Conservation (phyloP, 2,113 vertebrate species). For the Oncorhynchus kisutch region DNA sequence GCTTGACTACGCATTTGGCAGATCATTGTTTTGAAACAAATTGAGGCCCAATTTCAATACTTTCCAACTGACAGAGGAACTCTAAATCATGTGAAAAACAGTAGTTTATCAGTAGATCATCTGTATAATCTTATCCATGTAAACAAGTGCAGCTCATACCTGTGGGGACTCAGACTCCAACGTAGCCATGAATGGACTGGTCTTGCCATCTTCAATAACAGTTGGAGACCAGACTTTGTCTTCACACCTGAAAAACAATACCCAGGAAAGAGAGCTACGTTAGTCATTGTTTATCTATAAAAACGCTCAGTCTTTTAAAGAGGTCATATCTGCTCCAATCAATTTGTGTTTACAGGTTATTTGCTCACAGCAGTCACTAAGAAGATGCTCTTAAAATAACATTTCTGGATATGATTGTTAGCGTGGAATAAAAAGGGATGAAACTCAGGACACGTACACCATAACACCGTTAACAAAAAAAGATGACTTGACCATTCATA, state of each 20-base stretch:
- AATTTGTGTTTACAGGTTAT: neutral
- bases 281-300: conserved; percentile 13
- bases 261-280: neutral
- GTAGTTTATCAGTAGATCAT: conserved; percentile 34
- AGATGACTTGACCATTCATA: conserved; percentile 11
- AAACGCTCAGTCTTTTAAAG: conserved; percentile 3
- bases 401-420: neutral
- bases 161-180: conserved; percentile 78
- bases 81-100: conserved; percentile 45
- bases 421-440: neutral
- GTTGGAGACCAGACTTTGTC: conserved; percentile 80
- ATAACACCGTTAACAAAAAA: conserved; percentile 15
- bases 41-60: conserved; percentile 50
- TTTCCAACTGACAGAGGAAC: conserved; percentile 49
- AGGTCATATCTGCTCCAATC: conserved; percentile 23
- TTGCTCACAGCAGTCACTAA: conserved; percentile 13
- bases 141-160: conserved; percentile 67
- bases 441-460: conserved; percentile 18
- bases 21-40: conserved; percentile 48
- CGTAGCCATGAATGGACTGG: conserved; percentile 78
- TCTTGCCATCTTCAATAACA: conserved; percentile 83
- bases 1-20: too few relatives aligned
- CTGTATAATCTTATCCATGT: conserved; percentile 44
- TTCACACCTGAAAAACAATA: conserved; percentile 79
- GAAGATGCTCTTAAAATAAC: neutral